phyloP scores from a whole-genome alignment of 2,797 vertebrate genomes.

The Balearica regulorum region DNA sequence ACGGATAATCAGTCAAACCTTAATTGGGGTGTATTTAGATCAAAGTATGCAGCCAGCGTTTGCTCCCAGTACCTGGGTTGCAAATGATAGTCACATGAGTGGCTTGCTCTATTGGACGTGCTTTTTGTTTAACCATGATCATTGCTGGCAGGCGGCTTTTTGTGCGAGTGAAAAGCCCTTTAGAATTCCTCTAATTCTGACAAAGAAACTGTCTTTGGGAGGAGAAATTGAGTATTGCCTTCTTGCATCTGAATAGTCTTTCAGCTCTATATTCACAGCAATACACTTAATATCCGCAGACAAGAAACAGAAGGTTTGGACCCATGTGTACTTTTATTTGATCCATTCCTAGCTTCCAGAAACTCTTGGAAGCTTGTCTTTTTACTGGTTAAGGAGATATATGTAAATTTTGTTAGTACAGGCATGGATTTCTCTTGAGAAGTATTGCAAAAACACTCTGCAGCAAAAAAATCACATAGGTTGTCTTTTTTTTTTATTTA shows the following conservation, averaged over 20 bases:
- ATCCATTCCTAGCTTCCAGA: not conserved
- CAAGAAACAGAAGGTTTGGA: constrained; percentile 51
- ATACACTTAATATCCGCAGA: constrained; percentile 42
- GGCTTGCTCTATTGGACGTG: constrained; percentile 65
- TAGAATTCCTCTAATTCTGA: constrained; percentile 68
- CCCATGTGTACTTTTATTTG: not conserved
- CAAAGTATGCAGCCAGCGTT: constrained; percentile 28
- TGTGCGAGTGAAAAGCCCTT: constrained; percentile 56
- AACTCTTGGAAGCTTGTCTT: not conserved
- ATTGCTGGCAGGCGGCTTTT: constrained; percentile 65
- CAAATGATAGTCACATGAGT: constrained; percentile 62
- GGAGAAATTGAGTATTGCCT: constrained; percentile 63
- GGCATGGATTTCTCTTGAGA: not conserved
- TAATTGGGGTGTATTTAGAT: constrained; percentile 52
- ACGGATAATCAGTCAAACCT: constrained; percentile 48
- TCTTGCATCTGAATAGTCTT: constrained; percentile 65
- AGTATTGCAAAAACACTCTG: not conserved
- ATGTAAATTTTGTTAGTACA: not conserved
- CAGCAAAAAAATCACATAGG: not conserved
- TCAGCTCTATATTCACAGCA: constrained; percentile 52
- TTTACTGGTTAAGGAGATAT: not conserved
- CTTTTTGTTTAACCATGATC: constrained; percentile 70
- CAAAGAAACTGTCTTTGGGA: constrained; percentile 63
- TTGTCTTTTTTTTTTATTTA: not conserved
- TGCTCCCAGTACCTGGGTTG: constrained; percentile 49